A percentile compares a stretch with the other conserved stretches of the same genome.
Evolutionary conservation across 2,797 vertebrate species (phyloP).

Genomic region (Pelodytes ibericus): DNA sequence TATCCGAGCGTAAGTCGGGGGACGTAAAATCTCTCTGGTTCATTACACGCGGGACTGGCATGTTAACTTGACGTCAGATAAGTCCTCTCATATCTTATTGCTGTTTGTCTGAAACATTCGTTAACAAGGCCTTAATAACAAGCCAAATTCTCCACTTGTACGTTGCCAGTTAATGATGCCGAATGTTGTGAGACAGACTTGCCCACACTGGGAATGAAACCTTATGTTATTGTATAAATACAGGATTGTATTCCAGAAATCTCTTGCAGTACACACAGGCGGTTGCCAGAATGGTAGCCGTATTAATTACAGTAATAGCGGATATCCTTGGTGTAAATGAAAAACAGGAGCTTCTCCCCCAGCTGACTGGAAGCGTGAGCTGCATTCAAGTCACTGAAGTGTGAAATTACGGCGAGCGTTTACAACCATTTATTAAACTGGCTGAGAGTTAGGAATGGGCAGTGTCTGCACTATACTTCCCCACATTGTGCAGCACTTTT

Average conservation of each 20-base stretch:
- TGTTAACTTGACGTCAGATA: not conserved
- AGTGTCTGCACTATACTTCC: too few species aligned
- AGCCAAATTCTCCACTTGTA: not conserved
- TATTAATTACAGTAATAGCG: slow-evolving; percentile 23
- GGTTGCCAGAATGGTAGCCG: not conserved
- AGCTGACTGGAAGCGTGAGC: not conserved
- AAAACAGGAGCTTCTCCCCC: not conserved
- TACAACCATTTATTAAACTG: not conserved
- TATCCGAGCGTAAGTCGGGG: too few species aligned
- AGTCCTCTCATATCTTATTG: not conserved
- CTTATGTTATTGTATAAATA: slow-evolving; percentile 19
- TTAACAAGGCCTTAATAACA: too few species aligned
- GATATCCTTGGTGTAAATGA: slow-evolving; percentile 1
- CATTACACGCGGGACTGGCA: too few species aligned
- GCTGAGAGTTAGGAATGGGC: not conserved
- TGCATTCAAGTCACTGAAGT: not conserved
- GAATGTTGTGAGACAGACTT: slow-evolving; percentile 20
- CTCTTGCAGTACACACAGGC: not conserved
- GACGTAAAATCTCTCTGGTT: too few species aligned
- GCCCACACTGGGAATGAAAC: slow-evolving; percentile 12
- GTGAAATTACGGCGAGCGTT: slow-evolving; percentile 17
- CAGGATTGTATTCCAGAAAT: slow-evolving; percentile 6
- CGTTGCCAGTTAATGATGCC: not conserved
- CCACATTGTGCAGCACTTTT: too few species aligned
- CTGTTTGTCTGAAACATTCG: not conserved